Conservation (phyloP, 2,113 vertebrate species). For the Eudorcas thomsonii region DNA sequence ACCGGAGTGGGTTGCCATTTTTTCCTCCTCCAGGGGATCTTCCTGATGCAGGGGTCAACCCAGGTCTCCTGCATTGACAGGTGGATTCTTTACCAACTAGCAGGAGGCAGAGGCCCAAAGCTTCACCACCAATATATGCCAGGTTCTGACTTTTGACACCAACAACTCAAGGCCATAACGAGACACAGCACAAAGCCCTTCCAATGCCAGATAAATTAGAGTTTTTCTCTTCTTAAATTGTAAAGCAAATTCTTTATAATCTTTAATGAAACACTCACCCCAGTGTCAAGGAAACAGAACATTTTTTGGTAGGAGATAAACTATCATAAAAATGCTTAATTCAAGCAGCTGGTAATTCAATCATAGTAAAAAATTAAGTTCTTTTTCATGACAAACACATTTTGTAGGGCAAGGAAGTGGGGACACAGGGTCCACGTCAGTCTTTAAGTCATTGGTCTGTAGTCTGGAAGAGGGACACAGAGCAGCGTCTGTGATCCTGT, state of each 20-base stretch:
- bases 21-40: background rate
- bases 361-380: background rate
- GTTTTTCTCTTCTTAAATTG: constrained; percentile 33
- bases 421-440: background rate
- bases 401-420: background rate
- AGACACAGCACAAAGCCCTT: background rate
- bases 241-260: constrained; percentile 66
- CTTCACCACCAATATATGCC: background rate
- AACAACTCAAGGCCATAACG: background rate
- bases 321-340: constrained; percentile 41
- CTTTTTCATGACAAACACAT: constrained; percentile 44
- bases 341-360: constrained; percentile 13
- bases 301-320: constrained; percentile 46
- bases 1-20: background rate
- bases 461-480: background rate
- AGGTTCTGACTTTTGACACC: background rate
- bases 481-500: background rate
- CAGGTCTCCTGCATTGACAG: background rate
- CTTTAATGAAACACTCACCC: constrained; percentile 50
- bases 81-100: background rate
- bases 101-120: background rate
- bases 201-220: constrained; percentile 30
- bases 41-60: background rate
- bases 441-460: background rate
- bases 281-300: constrained; percentile 61